phyloP scores from a whole-genome alignment of 2,888 invertebrate genomes.

The Xylota segnis region DNA sequence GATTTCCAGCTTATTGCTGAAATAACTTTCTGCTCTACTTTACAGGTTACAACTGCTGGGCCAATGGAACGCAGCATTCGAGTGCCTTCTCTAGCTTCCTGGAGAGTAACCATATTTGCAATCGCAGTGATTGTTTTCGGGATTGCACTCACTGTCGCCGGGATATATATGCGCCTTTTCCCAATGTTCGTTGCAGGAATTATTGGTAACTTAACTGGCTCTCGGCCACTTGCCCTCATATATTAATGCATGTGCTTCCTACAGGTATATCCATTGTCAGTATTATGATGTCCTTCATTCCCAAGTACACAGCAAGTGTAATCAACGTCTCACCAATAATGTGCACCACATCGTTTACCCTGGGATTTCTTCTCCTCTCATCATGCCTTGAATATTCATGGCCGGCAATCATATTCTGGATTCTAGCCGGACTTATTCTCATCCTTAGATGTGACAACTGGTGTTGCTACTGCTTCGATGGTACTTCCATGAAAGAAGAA shows the following conservation, averaged over 20 bases:
- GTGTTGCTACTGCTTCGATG: conserved; percentile 84
- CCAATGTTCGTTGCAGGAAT: conserved; percentile 81
- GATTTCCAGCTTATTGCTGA: too few species aligned
- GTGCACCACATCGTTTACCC: conserved; percentile 80
- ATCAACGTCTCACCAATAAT: conserved; percentile 82
- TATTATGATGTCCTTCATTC: conserved; percentile 83
- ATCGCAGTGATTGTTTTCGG: conserved; percentile 81
- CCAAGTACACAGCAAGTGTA: conserved; percentile 83
- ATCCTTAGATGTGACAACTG: conserved; percentile 83
- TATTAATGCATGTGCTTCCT: neutral
- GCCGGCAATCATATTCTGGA: conserved; percentile 83
- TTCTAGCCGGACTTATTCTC: conserved; percentile 81
- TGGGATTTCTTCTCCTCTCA: conserved; percentile 81
- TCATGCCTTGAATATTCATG: conserved; percentile 83
- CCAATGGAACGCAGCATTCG: conserved; percentile 83
- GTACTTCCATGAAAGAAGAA: conserved; percentile 80
- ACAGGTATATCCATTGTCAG: conserved; percentile 82
- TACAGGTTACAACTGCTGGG: conserved; percentile 84
- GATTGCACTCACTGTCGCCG: conserved; percentile 81
- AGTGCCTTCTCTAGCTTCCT: conserved; percentile 83
- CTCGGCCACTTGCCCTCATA: neutral
- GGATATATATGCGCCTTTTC: conserved; percentile 80
- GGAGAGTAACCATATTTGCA: conserved; percentile 83
- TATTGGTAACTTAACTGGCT: conserved; percentile 78
- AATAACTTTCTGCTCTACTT: neutral